Percentiles rank a stretch among this genome's conserved stretches.
These are phyloP conservation scores for Burhinus oedicnemus DNA, from an alignment of 2,113 vertebrate species.

Conservation along the genomic window DNA sequence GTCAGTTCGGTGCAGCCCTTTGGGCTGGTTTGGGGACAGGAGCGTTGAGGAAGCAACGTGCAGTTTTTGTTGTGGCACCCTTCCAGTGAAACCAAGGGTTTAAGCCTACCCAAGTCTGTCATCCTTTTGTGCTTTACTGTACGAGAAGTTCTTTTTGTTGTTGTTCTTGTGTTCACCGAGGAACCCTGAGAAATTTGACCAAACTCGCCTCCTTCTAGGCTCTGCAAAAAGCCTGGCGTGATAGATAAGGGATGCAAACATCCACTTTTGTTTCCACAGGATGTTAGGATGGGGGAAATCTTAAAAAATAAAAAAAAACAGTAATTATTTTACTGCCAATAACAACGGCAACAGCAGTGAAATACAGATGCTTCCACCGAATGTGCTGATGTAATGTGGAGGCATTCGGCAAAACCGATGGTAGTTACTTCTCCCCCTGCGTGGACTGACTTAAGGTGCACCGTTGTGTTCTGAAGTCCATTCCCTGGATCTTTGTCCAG, in stretches of 20 bases:
- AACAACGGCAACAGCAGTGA: neutral
- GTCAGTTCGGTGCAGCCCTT: neutral
- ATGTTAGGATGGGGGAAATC: neutral
- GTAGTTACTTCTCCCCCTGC: neutral
- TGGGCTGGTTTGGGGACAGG: neutral
- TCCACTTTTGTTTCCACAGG: neutral
- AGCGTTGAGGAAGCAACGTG: rapidly evolving
- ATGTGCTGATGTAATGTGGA: neutral
- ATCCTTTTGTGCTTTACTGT: neutral
- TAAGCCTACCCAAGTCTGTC: rapidly evolving
- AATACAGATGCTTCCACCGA: neutral
- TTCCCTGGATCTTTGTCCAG: constrained; percentile 20
- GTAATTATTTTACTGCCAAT: neutral
- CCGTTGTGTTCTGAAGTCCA: constrained; percentile 17
- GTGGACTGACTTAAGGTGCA: neutral
- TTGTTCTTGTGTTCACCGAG: neutral
- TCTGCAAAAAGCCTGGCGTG: neutral
- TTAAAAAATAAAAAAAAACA: neutral
- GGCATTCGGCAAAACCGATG: neutral
- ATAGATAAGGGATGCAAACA: neutral
- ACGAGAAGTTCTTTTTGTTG: neutral
- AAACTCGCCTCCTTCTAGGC: neutral
- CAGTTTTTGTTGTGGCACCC: neutral
- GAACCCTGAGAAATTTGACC: neutral
- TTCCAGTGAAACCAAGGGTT: rapidly evolving